Evolutionary conservation across 2,888 invertebrate species (phyloP).

Genomic region (Eucera pruinosa): DNA sequence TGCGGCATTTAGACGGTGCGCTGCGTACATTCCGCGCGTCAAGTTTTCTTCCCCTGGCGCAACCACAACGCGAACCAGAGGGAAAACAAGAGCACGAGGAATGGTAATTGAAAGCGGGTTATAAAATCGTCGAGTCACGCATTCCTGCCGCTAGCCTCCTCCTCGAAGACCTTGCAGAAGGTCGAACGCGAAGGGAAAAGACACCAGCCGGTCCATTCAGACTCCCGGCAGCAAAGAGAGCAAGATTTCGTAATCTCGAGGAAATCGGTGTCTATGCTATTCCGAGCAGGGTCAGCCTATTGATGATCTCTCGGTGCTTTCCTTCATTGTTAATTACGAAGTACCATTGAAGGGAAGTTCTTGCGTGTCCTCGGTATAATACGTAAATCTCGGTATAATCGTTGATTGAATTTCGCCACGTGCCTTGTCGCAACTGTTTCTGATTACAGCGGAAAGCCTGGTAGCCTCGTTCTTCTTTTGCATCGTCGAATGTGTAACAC

Average conservation of each 20-base stretch:
- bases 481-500: too few relatives aligned
- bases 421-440: too few relatives aligned
- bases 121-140: conserved; percentile 76
- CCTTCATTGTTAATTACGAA: conserved; percentile 2
- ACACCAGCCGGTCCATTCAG: neutral
- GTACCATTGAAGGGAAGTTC: neutral
- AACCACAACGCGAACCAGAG: conserved; percentile 22
- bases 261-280: too few relatives aligned
- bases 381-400: too few relatives aligned
- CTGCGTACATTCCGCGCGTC: conserved; percentile 51
- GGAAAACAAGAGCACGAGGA: conserved; percentile 64
- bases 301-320: neutral
- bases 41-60: conserved; percentile 43
- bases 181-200: conserved; percentile 28
- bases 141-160: conserved; percentile 63
- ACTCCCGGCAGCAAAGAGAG: neutral
- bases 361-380: neutral
- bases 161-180: conserved; percentile 67
- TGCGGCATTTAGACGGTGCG: conserved; percentile 51
- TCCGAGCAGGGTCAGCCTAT: too few relatives aligned
- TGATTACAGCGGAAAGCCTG: too few relatives aligned
- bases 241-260: conserved; percentile 9
- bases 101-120: conserved; percentile 75
- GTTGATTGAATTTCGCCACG: neutral
- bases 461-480: too few relatives aligned